phyloP scores from a whole-genome alignment of 2,113 vertebrate genomes.

The Chloebia gouldiae region DNA sequence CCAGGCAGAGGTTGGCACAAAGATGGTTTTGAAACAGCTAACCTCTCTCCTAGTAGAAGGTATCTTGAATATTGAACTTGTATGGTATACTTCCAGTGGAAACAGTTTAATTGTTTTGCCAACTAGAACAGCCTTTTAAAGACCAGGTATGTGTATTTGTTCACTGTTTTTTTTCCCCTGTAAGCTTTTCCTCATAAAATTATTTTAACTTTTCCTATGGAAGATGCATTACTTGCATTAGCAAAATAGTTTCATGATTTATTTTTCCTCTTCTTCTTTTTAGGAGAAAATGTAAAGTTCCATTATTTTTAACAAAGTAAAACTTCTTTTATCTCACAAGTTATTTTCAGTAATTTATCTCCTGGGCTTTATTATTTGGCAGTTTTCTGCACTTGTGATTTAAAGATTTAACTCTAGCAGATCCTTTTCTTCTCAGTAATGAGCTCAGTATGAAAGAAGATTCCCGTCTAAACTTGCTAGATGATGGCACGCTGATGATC shows the following conservation, averaged over 20 bases:
- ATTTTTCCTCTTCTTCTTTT: background rate
- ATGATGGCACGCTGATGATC: constrained; percentile 97
- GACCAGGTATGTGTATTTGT: background rate
- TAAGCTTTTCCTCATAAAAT: background rate
- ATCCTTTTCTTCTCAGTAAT: constrained; percentile 72
- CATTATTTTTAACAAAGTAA: background rate
- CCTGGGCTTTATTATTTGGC: background rate
- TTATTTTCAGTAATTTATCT: background rate
- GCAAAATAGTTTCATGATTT: background rate
- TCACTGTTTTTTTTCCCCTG: background rate
- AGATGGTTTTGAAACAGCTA: background rate
- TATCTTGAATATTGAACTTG: background rate
- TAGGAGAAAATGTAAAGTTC: background rate
- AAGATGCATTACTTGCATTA: background rate
- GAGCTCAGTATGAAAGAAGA: constrained; percentile 94
- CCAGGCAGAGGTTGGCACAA: background rate
- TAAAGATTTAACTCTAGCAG: background rate
- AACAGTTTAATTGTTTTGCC: background rate
- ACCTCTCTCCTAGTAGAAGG: background rate
- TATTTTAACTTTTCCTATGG: background rate
- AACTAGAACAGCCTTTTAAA: background rate
- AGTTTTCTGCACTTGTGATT: background rate
- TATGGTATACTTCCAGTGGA: background rate
- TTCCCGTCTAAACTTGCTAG: constrained; percentile 91
- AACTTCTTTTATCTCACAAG: accelerated